Base-by-base conservation (phyloP, 2,888 invertebrate genomes). In the Epistrophe eligans region DNA sequence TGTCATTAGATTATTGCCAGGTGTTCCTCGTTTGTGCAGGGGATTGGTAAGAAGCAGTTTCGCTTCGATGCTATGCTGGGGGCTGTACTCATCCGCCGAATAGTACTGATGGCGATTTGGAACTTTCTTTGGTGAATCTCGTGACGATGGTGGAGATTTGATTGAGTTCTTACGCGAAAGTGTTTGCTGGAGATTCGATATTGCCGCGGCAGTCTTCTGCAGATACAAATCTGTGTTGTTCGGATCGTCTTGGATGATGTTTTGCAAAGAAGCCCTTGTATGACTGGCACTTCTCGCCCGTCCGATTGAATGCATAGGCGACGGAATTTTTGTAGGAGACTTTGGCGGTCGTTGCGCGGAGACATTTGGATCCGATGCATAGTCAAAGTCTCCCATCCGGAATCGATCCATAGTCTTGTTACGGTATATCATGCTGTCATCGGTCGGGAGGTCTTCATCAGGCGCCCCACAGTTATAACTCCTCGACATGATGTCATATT, bases 291-390 rank as follows among this genome's bases (percentile, higher is more conserved):
- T 90, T 72, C 93, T 91, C 72, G 91, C 90, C 73, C 95, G 94
- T 40, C 95, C 93, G 17, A 95, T 91, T 0, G 95, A 95, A 89
- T 96, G 95, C 88, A 96, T 94, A 6, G 97, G 97, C 72, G 97
- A 97, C 4, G 97, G 97, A 91, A 97, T 97, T 92, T 96, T 96
- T 4, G 96, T 95, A 17, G 95, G 95, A 52, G 95, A 94, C 77
- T 92, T 91, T 2, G 93, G 93, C 15, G 93, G 93, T 24, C 76
- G 4, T 73, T 87, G 62, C 66, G 87, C 76, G 62, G 89, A 87
- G 2, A 87, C 87, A 24, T 87, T 87, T 17, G 92, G 92, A 89
- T 93, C 93, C 88, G 92, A 93, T 50, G 92, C 90, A 89, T 92
- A 93, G 80, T 93, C 93, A 88, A 91, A 92, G 80, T 92, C 92